These are phyloP conservation scores for Callithrix jacchus DNA, from an alignment of 2,113 vertebrate species.

Conservation along the genomic window DNA sequence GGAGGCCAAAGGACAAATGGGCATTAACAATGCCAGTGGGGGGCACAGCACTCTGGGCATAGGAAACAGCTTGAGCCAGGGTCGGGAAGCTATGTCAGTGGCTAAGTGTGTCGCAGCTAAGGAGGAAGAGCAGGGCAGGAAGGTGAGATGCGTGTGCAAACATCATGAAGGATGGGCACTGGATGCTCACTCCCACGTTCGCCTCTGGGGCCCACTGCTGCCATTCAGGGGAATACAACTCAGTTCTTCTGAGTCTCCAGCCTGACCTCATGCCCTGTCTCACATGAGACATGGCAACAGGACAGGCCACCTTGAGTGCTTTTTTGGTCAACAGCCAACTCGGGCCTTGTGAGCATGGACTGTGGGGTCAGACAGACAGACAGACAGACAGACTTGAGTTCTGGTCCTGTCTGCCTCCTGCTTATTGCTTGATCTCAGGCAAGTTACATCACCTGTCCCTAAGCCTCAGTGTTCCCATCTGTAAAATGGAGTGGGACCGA, in stretches of 20 bases:
- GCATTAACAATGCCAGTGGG: fast-evolving
- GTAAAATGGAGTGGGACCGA: not conserved
- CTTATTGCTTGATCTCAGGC: not conserved
- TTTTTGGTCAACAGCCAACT: not conserved
- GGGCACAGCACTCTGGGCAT: fast-evolving
- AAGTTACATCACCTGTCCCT: not conserved
- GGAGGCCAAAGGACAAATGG: fast-evolving
- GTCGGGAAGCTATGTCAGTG: fast-evolving
- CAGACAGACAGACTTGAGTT: not conserved
- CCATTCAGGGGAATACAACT: not conserved
- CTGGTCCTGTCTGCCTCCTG: not conserved
- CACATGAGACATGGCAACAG: not conserved
- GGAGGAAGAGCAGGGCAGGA: no score
- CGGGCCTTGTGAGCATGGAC: not conserved
- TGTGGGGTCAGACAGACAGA: not conserved
- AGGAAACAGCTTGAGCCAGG: not conserved
- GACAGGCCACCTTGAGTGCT: not conserved
- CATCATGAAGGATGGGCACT: fast-evolving
- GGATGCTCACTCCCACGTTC: not conserved
- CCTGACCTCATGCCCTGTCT: not conserved
- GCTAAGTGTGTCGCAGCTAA: not conserved
- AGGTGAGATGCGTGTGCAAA: not conserved
- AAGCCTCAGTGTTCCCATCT: not conserved
- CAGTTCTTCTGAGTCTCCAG: not conserved
- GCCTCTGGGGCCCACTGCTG: not conserved